Conservation (phyloP, 2,113 vertebrate genomes). For the Heptranchias perlo region DNA sequence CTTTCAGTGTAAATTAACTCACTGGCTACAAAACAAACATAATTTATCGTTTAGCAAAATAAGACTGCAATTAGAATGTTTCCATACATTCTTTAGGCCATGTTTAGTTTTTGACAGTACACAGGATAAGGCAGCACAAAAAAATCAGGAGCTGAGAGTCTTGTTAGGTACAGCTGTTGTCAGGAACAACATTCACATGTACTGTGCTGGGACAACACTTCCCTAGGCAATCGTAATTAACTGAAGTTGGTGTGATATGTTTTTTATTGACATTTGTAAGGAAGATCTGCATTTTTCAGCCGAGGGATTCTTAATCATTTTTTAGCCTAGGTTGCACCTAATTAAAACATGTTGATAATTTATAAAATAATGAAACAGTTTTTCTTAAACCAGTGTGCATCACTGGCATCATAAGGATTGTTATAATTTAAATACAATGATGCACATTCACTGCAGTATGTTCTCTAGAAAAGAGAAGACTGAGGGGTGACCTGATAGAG, state of each 20-base stretch:
- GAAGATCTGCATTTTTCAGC: neutral
- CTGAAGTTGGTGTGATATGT: neutral
- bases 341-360: neutral
- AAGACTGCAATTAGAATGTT: neutral
- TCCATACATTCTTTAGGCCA: neutral
- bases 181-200: neutral
- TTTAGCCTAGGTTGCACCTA: neutral
- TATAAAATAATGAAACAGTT: neutral
- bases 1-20: slow-evolving; percentile 19
- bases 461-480: too few species aligned
- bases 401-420: neutral
- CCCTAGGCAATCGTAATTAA: neutral
- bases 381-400: neutral
- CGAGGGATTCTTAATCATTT: neutral
- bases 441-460: neutral
- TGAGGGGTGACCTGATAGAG: too few species aligned
- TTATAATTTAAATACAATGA: neutral
- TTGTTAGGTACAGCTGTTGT: neutral
- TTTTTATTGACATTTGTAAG: neutral
- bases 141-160: neutral
- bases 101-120: neutral
- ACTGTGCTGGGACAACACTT: neutral
- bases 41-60: neutral
- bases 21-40: neutral
- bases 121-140: neutral